Percentiles rank a stretch among this genome's conserved stretches.
Conservation (phyloP, 2,797 vertebrate species). For the Myotis myotis region DNA sequence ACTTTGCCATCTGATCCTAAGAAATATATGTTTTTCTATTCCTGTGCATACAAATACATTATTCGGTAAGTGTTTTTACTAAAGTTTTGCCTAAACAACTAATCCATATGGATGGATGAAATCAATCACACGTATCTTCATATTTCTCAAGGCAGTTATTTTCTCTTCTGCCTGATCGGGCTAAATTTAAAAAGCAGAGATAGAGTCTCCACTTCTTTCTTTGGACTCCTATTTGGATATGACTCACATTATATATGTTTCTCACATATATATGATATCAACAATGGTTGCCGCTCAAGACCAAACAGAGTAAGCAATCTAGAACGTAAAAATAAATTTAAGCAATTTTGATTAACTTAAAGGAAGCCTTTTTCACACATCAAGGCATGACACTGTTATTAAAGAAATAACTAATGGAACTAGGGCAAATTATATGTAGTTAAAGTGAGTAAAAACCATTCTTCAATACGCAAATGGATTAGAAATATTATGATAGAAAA, state of each 20-base stretch:
- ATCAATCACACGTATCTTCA: constrained; percentile 38
- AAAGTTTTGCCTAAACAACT: constrained; percentile 49
- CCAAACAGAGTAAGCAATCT: constrained; percentile 53
- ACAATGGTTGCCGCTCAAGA: constrained; percentile 51
- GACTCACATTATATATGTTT: background rate
- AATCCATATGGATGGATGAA: constrained; percentile 48
- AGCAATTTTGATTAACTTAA: background rate
- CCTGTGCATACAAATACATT: background rate
- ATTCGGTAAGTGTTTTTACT: constrained; percentile 43
- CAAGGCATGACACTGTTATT: background rate
- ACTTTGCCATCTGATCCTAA: background rate
- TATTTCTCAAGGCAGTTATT: constrained; percentile 61
- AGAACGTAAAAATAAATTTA: constrained; percentile 32
- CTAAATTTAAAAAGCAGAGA: constrained; percentile 73
- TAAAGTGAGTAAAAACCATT: background rate
- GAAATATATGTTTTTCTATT: constrained; percentile 29
- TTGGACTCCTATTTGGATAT: constrained; percentile 65
- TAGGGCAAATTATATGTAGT: background rate
- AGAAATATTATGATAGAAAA: constrained; percentile 9
- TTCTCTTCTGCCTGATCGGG: constrained; percentile 43
- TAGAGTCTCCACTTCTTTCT: constrained; percentile 43
- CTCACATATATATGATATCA: background rate
- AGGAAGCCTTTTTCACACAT: background rate
- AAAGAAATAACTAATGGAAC: constrained; percentile 5
- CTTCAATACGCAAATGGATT: background rate